Evolutionary conservation across 2,113 vertebrate species (phyloP).

Genomic region (Neogobius melanostomus): DNA sequence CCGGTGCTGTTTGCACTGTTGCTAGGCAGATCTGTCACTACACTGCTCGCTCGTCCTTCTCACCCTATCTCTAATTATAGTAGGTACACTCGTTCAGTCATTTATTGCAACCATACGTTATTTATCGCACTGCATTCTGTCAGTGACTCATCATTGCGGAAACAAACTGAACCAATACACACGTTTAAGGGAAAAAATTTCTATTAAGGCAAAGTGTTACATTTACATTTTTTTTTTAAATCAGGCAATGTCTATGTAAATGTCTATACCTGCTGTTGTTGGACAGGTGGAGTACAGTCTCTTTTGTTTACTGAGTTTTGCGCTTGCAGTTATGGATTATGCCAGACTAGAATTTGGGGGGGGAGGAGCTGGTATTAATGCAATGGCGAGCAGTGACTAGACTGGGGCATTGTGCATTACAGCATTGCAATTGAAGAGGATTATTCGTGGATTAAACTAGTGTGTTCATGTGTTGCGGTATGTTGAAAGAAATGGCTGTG

Average conservation of each 20-base stretch:
- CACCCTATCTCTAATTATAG: conserved; percentile 56
- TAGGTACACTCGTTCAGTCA: conserved; percentile 26
- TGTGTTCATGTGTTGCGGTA: conserved; percentile 22
- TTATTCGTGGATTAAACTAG: conserved; percentile 59
- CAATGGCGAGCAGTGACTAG: conserved; percentile 36
- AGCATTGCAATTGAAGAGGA: conserved; percentile 53
- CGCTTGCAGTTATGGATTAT: conserved; percentile 57
- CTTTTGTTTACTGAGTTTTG: conserved; percentile 40
- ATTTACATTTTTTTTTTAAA: too few relatives aligned
- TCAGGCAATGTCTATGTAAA: too few relatives aligned
- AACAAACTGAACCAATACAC: conserved; percentile 14
- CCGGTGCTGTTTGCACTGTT: conserved; percentile 62
- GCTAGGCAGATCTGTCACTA: conserved; percentile 70
- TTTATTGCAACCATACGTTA: conserved; percentile 19
- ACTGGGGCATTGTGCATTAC: conserved; percentile 62
- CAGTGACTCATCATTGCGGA: not conserved
- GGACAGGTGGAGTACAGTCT: conserved; percentile 2
- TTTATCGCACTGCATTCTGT: conserved; percentile 14
- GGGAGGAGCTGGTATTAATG: conserved; percentile 44
- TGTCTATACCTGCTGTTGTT: not conserved
- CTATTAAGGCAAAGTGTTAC: not conserved
- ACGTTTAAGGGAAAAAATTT: not conserved
- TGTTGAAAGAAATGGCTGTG: conserved; percentile 21
- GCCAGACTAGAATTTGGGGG: conserved; percentile 45
- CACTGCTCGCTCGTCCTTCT: conserved; percentile 27